Evolutionary conservation across 2,888 invertebrate species (phyloP).

Genomic region (Octonoba sinensis): DNA sequence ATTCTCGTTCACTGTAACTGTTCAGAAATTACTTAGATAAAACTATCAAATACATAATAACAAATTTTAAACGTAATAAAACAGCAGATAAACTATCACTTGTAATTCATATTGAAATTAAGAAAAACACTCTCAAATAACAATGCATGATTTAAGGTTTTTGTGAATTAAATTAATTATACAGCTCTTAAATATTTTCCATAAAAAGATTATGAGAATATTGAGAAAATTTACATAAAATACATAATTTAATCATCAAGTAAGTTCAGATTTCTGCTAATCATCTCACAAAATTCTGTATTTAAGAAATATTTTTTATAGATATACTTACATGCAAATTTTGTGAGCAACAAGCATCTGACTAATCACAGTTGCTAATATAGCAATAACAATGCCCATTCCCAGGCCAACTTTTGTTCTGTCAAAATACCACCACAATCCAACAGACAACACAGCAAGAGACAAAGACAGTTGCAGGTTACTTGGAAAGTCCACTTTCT

Average conservation of each 20-base stretch:
- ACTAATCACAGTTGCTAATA: slow-evolving; percentile 71
- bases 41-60: not conserved
- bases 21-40: not conserved
- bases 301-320: not conserved
- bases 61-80: no score
- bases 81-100: no score
- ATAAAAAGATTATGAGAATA: no score
- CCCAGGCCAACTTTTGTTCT: slow-evolving; percentile 72
- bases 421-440: slow-evolving; percentile 73
- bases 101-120: no score
- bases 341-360: slow-evolving; percentile 72
- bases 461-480: slow-evolving; percentile 72
- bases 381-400: slow-evolving; percentile 72
- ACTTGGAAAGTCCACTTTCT: slow-evolving; percentile 73
- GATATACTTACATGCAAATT: slow-evolving; percentile 71
- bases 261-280: no score
- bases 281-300: no score
- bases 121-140: no score
- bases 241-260: no score
- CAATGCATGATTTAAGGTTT: no score
- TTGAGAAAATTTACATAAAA: no score
- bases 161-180: no score
- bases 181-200: no score
- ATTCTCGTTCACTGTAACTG: slow-evolving; percentile 72
- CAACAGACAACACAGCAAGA: slow-evolving; percentile 72